These are phyloP conservation scores for Drosophila yakuba DNA, from an alignment of 1,140 invertebrate genomes.

Conservation along the genomic window DNA sequence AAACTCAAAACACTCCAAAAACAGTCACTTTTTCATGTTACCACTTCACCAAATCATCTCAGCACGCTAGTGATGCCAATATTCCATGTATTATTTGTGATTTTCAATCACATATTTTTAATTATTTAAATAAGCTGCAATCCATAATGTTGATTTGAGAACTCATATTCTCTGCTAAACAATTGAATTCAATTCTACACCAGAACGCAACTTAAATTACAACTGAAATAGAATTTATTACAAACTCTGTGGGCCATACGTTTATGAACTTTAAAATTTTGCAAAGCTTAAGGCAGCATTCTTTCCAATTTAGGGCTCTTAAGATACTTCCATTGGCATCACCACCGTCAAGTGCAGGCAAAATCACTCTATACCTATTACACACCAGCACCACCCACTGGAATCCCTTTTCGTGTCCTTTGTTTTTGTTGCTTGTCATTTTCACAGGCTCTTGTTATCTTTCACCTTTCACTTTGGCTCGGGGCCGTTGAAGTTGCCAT, in stretches of 20 bases:
- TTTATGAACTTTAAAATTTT: too few species aligned
- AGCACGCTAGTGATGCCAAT: constrained; percentile 1
- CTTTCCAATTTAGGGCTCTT: not conserved
- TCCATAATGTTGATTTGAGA: too few species aligned
- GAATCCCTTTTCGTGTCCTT: not conserved
- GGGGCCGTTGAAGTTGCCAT: not conserved
- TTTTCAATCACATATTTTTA: too few species aligned
- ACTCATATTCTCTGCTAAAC: too few species aligned
- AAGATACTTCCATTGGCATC: not conserved
- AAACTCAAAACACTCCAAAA: constrained; percentile 40
- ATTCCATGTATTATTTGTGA: not conserved
- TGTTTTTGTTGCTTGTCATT: constrained; percentile 31
- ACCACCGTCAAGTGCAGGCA: constrained; percentile 15
- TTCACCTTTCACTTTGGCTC: constrained; percentile 15
- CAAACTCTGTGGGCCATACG: too few species aligned
- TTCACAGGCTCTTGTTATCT: constrained; percentile 30
- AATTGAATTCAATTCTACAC: too few species aligned
- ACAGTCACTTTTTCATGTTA: constrained; percentile 8
- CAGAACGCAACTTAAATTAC: too few species aligned
- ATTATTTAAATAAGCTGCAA: too few species aligned
- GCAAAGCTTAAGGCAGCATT: too few species aligned
- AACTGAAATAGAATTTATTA: too few species aligned
- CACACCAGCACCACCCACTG: not conserved
- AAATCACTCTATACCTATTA: constrained; percentile 8
- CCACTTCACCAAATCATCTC: not conserved